Evolutionary conservation across 2,888 invertebrate species (phyloP).

Genomic region (Hirtodrosophila confusa): DNA sequence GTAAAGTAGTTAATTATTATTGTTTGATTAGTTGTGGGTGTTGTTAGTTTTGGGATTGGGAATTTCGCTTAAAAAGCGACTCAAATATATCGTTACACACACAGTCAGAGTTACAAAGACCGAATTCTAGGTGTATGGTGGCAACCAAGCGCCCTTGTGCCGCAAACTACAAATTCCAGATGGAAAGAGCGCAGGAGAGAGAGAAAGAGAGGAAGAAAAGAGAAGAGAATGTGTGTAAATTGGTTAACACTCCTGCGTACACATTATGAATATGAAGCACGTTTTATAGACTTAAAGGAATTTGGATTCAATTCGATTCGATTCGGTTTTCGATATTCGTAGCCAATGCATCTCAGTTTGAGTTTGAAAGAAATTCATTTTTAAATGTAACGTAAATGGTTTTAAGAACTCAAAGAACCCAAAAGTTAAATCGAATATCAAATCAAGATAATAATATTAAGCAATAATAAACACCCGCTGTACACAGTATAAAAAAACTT

Average conservation of each 20-base stretch:
- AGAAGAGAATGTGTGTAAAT: conserved; percentile 67
- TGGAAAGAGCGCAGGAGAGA: conserved; percentile 35
- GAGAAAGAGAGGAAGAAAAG: conserved; percentile 60
- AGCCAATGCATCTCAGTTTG: conserved; percentile 77
- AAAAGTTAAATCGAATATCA: conserved; percentile 9
- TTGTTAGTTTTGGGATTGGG: conserved; percentile 36
- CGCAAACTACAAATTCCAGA: conserved; percentile 78
- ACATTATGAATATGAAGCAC: conserved; percentile 47
- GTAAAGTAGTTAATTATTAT: conserved; percentile 44
- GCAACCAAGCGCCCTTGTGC: conserved; percentile 83
- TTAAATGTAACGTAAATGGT: conserved; percentile 65
- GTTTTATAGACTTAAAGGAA: conserved; percentile 9
- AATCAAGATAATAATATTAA: conserved; percentile 1
- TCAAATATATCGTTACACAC: conserved; percentile 83
- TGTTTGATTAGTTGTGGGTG: conserved; percentile 33
- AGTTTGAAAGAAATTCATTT: conserved; percentile 81
- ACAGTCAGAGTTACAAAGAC: conserved; percentile 83
- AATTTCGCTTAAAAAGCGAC: conserved; percentile 81
- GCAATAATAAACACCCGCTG: conserved; percentile 33
- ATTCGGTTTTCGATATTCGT: conserved; percentile 36
- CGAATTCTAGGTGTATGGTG: conserved; percentile 83
- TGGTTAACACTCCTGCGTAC: conserved; percentile 43
- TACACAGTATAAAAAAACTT: conserved; percentile 11
- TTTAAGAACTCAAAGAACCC: conserved; percentile 8
- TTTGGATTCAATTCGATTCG: conserved; percentile 20